Evolutionary conservation across 2,113 vertebrate species (phyloP).

Genomic region (Perca schrenkii): DNA sequence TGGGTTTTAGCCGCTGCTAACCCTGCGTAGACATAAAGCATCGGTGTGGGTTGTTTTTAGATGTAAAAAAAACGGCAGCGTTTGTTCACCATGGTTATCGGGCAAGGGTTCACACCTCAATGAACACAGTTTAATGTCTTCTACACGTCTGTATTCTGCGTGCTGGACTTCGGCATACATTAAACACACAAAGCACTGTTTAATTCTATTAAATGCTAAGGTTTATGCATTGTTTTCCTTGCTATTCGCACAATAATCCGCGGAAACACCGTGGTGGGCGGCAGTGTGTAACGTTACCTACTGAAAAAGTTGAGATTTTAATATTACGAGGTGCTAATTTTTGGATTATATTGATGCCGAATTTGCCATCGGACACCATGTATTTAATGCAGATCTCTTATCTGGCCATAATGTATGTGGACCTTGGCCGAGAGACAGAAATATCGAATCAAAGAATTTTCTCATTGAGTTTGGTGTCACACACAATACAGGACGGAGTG

Average conservation of each 20-base stretch:
- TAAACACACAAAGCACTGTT: not conserved
- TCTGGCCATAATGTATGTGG: fast-evolving
- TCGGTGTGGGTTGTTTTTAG: slow-evolving; percentile 26
- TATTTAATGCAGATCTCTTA: fast-evolving
- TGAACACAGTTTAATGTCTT: not conserved
- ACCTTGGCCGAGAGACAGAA: not conserved
- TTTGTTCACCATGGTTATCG: not conserved
- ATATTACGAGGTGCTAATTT: not conserved
- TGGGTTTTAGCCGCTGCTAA: not conserved
- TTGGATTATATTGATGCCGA: slow-evolving; percentile 15
- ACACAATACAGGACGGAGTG: slow-evolving; percentile 11
- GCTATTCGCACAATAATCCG: not conserved
- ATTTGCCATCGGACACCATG: not conserved
- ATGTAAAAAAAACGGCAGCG: not conserved
- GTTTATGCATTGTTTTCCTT: slow-evolving; percentile 13
- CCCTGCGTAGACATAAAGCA: slow-evolving; percentile 11
- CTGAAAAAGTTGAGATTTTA: slow-evolving; percentile 49
- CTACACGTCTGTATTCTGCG: too few relatives aligned
- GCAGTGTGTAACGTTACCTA: slow-evolving; percentile 8
- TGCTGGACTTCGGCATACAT: not conserved
- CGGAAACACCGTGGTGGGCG: slow-evolving; percentile 29
- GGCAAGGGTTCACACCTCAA: slow-evolving; percentile 3
- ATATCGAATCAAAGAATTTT: not conserved
- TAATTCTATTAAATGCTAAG: not conserved
- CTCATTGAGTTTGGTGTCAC: slow-evolving; percentile 33